Conservation (phyloP, 2,113 vertebrate genomes). For the Zosterops borbonicus region DNA sequence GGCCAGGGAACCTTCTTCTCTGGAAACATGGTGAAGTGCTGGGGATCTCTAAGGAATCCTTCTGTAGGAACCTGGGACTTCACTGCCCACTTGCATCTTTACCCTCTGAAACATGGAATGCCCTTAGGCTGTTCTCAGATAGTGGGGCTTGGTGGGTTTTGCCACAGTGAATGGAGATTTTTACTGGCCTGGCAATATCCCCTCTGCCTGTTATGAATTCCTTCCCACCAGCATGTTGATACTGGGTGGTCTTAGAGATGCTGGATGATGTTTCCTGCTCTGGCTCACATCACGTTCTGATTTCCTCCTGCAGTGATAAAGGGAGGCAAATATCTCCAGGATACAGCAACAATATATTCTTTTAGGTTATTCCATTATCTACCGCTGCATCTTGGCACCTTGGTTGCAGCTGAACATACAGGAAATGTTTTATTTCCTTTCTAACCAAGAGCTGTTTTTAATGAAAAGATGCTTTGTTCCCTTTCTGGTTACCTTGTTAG, state of each 20-base stretch:
- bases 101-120: accelerated
- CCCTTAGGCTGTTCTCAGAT: neutral
- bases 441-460: neutral
- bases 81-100: neutral
- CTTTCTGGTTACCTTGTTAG: neutral
- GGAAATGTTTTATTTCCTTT: slow-evolving; percentile 3
- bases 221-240: neutral
- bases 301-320: neutral
- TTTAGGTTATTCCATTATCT: neutral
- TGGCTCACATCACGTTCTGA: neutral
- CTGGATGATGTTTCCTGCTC: neutral
- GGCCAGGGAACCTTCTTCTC: neutral
- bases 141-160: neutral
- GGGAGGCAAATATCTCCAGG: neutral
- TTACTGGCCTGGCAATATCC: neutral
- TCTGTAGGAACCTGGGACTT: neutral
- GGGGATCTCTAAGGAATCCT: neutral
- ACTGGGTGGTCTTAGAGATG: neutral
- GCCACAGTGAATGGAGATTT: neutral
- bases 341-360: neutral
- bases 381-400: neutral
- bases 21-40: neutral
- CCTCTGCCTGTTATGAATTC: accelerated
- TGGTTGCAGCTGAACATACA: neutral
- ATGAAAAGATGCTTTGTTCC: neutral